Base-by-base conservation (phyloP, 2,888 invertebrate genomes). In the Ennomos quercinarius region DNA sequence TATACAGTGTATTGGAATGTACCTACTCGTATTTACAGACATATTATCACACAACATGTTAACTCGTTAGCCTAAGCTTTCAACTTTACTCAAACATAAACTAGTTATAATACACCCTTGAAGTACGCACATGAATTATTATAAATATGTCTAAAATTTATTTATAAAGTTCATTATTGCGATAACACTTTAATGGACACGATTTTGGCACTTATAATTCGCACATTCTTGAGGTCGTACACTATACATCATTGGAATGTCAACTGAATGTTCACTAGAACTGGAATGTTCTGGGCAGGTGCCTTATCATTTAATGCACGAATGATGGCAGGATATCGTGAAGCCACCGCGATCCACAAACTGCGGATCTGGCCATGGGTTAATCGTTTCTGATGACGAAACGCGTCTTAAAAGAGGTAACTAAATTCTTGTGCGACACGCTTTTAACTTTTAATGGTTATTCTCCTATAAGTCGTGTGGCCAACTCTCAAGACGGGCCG, bases 151-250 rank as follows among this genome's bases (percentile, higher is more conserved):
- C 78, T 84, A 81, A 81, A 80, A 76, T 66, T 67, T 66, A 76
- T 74, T 74, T 71, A 67, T 76, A 52, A 48, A 73, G 75, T 83
- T 78, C 67, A 72, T 83, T 80, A 82, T 83, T 83, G 80, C 78
- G 71, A 77, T 80, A 78, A 80, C 74, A 72, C 72, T 77, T 78
- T 83, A 86, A 85, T 91, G 89, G 91, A 90, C 91, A 89, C 84
- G 70, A 78, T 83, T 85, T 86, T 84, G 87, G 89, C 88, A 87
- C 88, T 87, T 72, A 66, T 74, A 73, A 64, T 57, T 70, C 76
- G 70, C 73, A 72, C 71, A 71, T 61, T 71, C 47, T 27, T 63
- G 62, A 66, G 67, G 76, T 63, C 62, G 63, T 61, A 63, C 63
- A 61, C 46, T 61, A 3, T 17, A 77, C 68, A 70, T 72, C 66